Conservation (phyloP, 2,113 vertebrate genomes). For the Crotalus helleri region DNA sequence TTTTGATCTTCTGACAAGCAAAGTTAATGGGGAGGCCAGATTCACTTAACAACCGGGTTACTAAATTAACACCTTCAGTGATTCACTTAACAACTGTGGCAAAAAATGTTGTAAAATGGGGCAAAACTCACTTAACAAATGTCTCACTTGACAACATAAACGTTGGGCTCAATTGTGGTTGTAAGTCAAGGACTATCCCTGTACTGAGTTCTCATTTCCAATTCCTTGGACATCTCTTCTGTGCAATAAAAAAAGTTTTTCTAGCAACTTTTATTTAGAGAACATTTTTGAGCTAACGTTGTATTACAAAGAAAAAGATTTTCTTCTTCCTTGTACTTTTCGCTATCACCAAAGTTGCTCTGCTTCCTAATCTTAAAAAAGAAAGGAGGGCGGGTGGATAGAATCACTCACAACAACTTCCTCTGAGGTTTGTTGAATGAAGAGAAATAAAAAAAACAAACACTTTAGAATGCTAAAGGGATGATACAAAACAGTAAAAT, state of each 20-base stretch:
- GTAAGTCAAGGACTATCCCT: neutral
- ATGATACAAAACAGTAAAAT: neutral
- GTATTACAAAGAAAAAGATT: neutral
- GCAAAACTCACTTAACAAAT: neutral
- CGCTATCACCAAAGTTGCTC: neutral
- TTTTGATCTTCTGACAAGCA: neutral
- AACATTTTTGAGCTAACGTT: neutral
- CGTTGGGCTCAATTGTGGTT: neutral
- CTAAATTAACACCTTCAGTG: neutral
- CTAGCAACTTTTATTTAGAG: neutral
- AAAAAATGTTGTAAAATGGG: neutral
- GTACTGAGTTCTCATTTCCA: neutral
- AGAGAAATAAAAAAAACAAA: neutral
- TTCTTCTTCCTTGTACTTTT: neutral
- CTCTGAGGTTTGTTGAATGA: neutral
- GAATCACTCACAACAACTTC: neutral
- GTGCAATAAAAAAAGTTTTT: neutral
- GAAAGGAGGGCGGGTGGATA: fast-evolving
- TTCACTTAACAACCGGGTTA: neutral
- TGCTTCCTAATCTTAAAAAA: neutral
- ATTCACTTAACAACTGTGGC: neutral
- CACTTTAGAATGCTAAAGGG: neutral
- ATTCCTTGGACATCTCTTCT: neutral
- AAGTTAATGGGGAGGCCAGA: neutral
- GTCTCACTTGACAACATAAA: neutral